Conservation (phyloP, 1,140 invertebrate species). For the Rhopalosiphum maidis region DNA sequence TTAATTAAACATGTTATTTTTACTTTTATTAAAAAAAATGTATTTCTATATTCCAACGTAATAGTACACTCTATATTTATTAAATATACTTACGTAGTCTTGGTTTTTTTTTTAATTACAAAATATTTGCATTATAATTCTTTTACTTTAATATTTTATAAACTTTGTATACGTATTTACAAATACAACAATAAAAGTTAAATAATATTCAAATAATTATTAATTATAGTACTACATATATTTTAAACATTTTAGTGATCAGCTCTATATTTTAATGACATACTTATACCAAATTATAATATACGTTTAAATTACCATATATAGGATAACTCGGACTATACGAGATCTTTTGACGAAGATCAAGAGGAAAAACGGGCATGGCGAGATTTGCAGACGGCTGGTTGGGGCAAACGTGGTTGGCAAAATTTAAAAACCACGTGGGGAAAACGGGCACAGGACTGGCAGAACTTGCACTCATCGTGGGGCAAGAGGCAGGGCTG, state of each 20-base stretch:
- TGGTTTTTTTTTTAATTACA: not conserved
- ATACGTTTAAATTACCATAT: not conserved
- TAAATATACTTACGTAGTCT: not conserved
- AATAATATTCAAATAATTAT: not conserved
- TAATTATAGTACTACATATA: not conserved
- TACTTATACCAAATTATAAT: not conserved
- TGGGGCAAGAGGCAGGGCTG: conserved; percentile 61
- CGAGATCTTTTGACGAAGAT: conserved; percentile 48
- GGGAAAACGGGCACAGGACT: conserved; percentile 60
- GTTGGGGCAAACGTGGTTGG: conserved; percentile 62
- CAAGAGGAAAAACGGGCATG: conserved; percentile 59
- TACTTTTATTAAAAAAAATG: not conserved
- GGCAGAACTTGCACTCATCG: conserved; percentile 60
- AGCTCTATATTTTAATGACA: not conserved
- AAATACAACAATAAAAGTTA: not conserved
- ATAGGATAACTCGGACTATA: conserved; percentile 45
- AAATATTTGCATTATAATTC: not conserved
- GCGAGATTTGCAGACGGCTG: conserved; percentile 58
- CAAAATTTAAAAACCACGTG: conserved; percentile 60
- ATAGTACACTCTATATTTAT: not conserved
- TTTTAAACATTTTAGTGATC: not conserved
- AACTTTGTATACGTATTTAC: not conserved
- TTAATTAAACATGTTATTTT: not conserved
- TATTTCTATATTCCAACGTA: not conserved
- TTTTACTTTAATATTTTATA: not conserved